phyloP scores from a whole-genome alignment of 2,888 invertebrate species.

The Pseudoips prasinana region DNA sequence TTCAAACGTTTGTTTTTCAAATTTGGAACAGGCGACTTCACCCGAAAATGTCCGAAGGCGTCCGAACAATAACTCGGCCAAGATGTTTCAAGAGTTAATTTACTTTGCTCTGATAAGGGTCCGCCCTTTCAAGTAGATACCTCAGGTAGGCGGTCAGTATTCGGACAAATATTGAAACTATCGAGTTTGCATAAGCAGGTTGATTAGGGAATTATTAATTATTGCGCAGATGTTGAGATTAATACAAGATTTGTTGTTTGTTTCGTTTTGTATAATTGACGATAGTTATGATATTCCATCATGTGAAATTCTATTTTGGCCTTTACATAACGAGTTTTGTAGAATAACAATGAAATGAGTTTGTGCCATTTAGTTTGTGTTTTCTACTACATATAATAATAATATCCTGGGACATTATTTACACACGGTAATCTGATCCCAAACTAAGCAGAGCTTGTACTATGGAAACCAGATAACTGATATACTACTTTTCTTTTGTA shows the following conservation, averaged over 20 bases:
- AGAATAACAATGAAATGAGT: too few relatives aligned
- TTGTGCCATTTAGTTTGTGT: too few relatives aligned
- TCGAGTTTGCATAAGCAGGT: slow-evolving; percentile 39
- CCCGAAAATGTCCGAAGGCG: slow-evolving; percentile 15
- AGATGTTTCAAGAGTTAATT: slow-evolving; percentile 79
- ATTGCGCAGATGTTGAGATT: slow-evolving; percentile 30
- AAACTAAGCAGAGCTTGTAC: too few relatives aligned
- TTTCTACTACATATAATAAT: too few relatives aligned
- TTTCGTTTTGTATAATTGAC: too few relatives aligned
- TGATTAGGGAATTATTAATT: slow-evolving; percentile 38
- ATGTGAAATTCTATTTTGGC: too few relatives aligned
- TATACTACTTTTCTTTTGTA: too few relatives aligned
- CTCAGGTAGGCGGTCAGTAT: slow-evolving; percentile 66
- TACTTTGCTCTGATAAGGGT: slow-evolving; percentile 79
- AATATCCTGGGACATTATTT: too few relatives aligned
- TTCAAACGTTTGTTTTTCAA: slow-evolving; percentile 68
- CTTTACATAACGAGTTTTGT: too few relatives aligned
- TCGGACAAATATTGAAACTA: slow-evolving; percentile 65
- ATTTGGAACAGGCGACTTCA: slow-evolving; percentile 54
- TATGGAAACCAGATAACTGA: too few relatives aligned
- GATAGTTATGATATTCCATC: too few relatives aligned
- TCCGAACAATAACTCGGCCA: slow-evolving; percentile 75
- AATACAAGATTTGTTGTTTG: neutral
- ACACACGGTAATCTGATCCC: too few relatives aligned
- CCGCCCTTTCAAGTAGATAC: slow-evolving; percentile 55